Base-by-base conservation (phyloP, 2,113 vertebrate genomes). In the Brevimyrus niger region DNA sequence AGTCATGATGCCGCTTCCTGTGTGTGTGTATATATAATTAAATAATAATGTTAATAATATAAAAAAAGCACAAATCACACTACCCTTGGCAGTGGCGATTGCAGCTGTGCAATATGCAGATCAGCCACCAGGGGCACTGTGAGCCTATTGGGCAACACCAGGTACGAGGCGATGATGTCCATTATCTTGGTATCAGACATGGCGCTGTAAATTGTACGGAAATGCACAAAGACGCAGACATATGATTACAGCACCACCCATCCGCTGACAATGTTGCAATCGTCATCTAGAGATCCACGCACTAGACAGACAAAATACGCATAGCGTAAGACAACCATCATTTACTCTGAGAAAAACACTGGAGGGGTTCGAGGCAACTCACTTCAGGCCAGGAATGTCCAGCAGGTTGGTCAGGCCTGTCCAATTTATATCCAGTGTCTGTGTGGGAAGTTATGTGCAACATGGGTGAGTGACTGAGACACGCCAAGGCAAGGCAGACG, bases 361-460 rank as follows among this genome's bases (percentile, higher is more conserved):
- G 3, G 65, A 42, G 42, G 1, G 58, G 27, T 85, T 31, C 13
- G 42, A 15, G 73, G 31, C 69, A 80, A 94, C 95, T 96, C 94
- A 99, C 98, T 97, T 97, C 87, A 99, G 95, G 88, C 98, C 98
- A 65, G 98, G 98, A 89, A 99, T 96, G 91, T 99, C 98, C 93
- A 99, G 92, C 89, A 99, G 92, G 92, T 98, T 98, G 91, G 98
- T 98, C 93, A 99, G 90, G 89, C 98, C 98, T 0, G 98, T 99
- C 98, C 98, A 99, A 93, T 98, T 98, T 92, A 98, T 97, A 92
- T 97, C 96, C 50, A 99, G 93, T 91, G 94, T 96, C 98, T 98
- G 88, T 86, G 76, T 98, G 88, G 86, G 38, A 90, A 88, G 86
- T n/a, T 65, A 80, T 27, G 51, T 85, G 31, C 51, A 44, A 46